Base-by-base conservation (phyloP, 2,888 invertebrate genomes). In the Cerastis rubricosa region DNA sequence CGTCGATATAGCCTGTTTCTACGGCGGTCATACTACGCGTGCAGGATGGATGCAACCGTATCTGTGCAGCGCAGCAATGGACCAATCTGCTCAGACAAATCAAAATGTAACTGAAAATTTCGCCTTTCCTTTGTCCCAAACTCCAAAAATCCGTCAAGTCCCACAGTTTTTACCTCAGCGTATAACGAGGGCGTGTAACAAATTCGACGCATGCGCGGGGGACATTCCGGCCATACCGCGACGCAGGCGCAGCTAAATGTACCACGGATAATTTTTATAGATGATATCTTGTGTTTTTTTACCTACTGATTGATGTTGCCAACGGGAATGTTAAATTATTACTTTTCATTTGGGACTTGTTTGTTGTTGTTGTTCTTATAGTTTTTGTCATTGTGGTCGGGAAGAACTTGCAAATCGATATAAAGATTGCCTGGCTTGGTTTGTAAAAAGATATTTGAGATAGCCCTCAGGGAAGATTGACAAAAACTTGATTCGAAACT, bases 121-220 rank as follows among this genome's bases (percentile, higher is more conserved):
- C 70, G 70, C 79, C 71, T 73, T 25, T 73, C n/a, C 35, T 78
- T 85, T 88, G 74, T 22, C 81, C 90, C 90, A 89, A 80, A 51
- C 86, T 51, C 78, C 88, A 83, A 89, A 92, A 91, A 89, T 90
- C 91, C 89, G 92, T 93, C 91, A 90, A 91, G 89, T 89, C 86
- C 76, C 88, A 89, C 88, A 91, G 89, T 94, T 94, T 95, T 94
- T 94, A 92, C 91, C 79, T 54, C 71, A 72, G 84, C 88, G 86
- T 88, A 90, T 92, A 93, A 93, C 92, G 93, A 93, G 93, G 79
- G 88, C 88, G 92, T 93, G 94, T 94, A 92, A 93, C 94, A 93
- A 94, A 95, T 95, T 92, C 93, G 94, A 94, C 92, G 90, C 92
- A 92, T 90, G 89, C 87, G 88, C 83, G 67, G 83, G 83, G 83